phyloP scores from a whole-genome alignment of 2,888 invertebrate species.

The Criorhina ranunculi region DNA sequence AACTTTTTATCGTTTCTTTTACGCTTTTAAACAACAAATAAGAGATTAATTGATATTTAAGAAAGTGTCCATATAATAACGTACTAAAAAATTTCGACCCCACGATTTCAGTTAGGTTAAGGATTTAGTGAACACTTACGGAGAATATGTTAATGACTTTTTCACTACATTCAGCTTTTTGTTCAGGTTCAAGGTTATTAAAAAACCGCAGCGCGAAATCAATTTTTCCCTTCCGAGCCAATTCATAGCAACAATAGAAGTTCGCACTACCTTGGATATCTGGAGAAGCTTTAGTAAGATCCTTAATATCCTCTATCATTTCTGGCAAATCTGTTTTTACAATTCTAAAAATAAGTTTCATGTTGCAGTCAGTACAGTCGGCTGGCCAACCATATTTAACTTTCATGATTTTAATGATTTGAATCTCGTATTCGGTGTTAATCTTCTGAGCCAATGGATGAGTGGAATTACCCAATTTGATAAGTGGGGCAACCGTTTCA shows the following conservation, averaged over 20 bases:
- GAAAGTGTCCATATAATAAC: no score
- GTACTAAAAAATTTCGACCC: no score
- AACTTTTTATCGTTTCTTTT: no score
- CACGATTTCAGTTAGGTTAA: no score
- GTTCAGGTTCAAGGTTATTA: constrained; percentile 79
- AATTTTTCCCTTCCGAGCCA: constrained; percentile 81
- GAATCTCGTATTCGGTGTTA: constrained; percentile 82
- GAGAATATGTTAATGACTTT: constrained; percentile 80
- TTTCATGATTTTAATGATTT: constrained; percentile 84
- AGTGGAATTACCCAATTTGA: constrained; percentile 82
- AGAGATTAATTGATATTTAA: no score
- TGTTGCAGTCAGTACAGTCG: constrained; percentile 80
- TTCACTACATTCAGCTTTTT: constrained; percentile 78
- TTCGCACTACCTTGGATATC: constrained; percentile 81
- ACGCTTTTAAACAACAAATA: no score
- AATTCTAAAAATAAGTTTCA: constrained; percentile 83
- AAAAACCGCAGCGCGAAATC: constrained; percentile 81
- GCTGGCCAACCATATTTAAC: constrained; percentile 84
- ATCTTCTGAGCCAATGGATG: constrained; percentile 83
- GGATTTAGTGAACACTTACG: constrained; percentile 67
- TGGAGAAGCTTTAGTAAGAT: constrained; percentile 81
- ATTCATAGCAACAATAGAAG: constrained; percentile 83
- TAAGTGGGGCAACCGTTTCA: constrained; percentile 80
- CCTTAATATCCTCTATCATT: constrained; percentile 82
- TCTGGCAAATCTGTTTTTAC: constrained; percentile 82